Base-by-base conservation (phyloP, 2,888 invertebrate genomes). In the Sclerodermus sp. region DNA sequence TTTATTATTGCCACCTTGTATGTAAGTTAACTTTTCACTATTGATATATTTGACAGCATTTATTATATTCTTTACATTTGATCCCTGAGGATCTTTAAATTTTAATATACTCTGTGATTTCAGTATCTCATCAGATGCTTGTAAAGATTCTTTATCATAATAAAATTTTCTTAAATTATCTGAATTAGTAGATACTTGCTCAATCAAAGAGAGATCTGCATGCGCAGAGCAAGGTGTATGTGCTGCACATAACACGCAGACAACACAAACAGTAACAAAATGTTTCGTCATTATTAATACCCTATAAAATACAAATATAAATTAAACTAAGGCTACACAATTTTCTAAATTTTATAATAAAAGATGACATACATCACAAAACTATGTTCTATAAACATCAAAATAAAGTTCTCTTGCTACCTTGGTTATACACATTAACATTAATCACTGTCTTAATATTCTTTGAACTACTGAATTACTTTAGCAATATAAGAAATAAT, bases 211-310 rank as follows among this genome's bases (percentile, higher is more conserved):
- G 10, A 74, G 63, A 60, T 82, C 83, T 42, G 85, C 80, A 68
- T 91, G 90, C 1, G 90, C 88, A 41, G 86, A 87, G 71, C 91
- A 91, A 0, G 87, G 87, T 32, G 84, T 80, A 68, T 90, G 90
- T 10, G 90, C 86, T 1, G 90, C 89, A 69, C 90, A 91, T 0
- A 91, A 79, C 42, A 91, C 82, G 70, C 91, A 91, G 66, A 91
- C 88, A 78, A 91, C 87, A 72, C 91, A 90, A n/a, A 90, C 90
- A 12, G 89, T 87, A 64, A 91, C 86, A 50, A 91, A 81, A 69
- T 85, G 85, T 64, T 86, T 82, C 58, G 84, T 83, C 85, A 76
- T 73, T 32, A 53, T 59, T 52, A 53, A 44, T 41, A 42, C 51
- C 51, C 69, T 68, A 53, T 36, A 62, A 66, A 50, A 46, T n/a